A percentile compares a stretch with the other conserved stretches of the same genome.
These are phyloP conservation scores for Blastobasis lacticolella DNA, from an alignment of 2,888 invertebrate genomes.

Conservation along the genomic window DNA sequence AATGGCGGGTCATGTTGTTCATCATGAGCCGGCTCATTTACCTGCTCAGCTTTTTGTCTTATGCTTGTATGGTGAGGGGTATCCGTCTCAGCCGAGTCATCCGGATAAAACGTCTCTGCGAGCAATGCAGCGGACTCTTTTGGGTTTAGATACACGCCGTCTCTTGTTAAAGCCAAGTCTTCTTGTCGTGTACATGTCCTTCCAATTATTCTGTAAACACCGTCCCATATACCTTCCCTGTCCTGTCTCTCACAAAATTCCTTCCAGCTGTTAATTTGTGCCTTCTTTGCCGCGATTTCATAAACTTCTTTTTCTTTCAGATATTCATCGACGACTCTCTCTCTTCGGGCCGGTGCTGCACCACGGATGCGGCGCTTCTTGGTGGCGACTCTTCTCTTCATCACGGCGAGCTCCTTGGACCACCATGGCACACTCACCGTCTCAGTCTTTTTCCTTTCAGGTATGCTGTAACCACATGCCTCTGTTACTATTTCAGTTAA, in stretches of 20 bases:
- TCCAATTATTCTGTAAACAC: conserved; percentile 2
- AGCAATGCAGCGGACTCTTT: conserved; percentile 4
- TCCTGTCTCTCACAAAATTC: conserved; percentile 13
- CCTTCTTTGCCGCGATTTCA: conserved; percentile 2
- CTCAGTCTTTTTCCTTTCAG: too few species aligned
- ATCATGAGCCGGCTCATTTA: background rate
- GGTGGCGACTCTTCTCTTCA: too few species aligned
- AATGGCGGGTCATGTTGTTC: background rate
- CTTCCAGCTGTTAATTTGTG: conserved; percentile 14
- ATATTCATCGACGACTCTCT: background rate
- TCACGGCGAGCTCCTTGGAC: too few species aligned
- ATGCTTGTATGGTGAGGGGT: background rate
- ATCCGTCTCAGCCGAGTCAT: background rate
- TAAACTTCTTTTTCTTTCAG: background rate
- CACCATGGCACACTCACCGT: too few species aligned
- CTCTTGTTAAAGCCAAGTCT: background rate
- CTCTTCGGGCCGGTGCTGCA: too few species aligned
- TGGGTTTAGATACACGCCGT: background rate
- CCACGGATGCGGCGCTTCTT: too few species aligned
- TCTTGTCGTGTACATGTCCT: background rate
- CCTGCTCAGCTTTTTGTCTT: background rate
- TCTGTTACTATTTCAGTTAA: too few species aligned
- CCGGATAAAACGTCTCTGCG: conserved; percentile 7
- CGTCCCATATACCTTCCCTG: conserved; percentile 8
- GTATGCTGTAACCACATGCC: too few species aligned